phyloP scores from a whole-genome alignment of 2,113 vertebrate genomes.

The Centropus bengalensis region DNA sequence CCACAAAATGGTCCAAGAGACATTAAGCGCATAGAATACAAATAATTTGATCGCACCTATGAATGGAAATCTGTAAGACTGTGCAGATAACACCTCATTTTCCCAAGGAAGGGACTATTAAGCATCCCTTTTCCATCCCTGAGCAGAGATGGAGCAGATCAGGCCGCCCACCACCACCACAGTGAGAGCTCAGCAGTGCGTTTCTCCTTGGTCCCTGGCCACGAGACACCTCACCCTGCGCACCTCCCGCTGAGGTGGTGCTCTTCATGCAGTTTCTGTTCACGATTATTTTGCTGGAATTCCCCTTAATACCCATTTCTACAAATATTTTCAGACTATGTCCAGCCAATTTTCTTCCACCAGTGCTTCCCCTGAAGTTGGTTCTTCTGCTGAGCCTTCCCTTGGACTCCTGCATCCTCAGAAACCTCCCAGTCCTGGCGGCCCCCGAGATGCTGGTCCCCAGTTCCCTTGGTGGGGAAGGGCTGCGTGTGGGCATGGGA shows the following conservation, averaged over 20 bases:
- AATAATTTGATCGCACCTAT: accelerated
- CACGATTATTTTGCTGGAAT: background rate
- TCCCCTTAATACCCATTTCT: background rate
- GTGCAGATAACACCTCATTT: background rate
- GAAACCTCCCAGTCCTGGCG: background rate
- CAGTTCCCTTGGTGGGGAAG: accelerated
- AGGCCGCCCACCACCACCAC: accelerated
- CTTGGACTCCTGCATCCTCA: background rate
- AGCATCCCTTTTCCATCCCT: background rate
- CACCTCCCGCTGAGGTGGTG: accelerated
- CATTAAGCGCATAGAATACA: background rate
- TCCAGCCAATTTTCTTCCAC: background rate
- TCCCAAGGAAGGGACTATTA: accelerated
- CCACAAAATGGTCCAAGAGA: background rate
- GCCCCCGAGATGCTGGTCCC: background rate
- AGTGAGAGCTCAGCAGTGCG: background rate
- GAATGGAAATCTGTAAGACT: background rate
- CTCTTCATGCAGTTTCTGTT: accelerated
- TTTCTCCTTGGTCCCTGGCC: background rate
- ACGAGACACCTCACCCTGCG: background rate
- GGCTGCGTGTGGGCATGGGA: background rate
- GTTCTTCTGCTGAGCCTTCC: background rate
- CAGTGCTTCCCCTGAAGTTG: background rate
- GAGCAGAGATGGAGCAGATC: accelerated
- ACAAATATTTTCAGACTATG: accelerated